Evolutionary conservation across 2,888 invertebrate genomes (phyloP).

Genomic region (Hydropsyche betteni): DNA sequence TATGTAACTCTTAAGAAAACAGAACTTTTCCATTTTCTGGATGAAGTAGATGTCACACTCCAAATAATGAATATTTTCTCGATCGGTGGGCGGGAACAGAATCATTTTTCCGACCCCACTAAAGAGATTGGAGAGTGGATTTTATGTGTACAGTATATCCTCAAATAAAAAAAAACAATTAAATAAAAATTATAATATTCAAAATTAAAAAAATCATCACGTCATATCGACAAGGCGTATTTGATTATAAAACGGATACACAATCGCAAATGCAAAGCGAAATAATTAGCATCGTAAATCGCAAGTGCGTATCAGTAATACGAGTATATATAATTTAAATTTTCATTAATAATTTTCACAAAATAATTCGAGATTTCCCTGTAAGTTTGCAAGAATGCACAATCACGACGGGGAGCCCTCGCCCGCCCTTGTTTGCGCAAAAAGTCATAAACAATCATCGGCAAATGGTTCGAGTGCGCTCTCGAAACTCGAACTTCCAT

Average conservation of each 20-base stretch:
- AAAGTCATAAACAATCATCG: constrained; percentile 38
- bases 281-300: too few species aligned
- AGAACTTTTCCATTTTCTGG: constrained; percentile 26
- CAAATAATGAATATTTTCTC: constrained; percentile 25
- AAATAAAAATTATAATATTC: too few species aligned
- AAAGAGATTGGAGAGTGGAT: not conserved
- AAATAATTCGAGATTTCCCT: not conserved
- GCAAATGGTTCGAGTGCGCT: constrained; percentile 14
- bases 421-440: constrained; percentile 10
- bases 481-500: constrained; percentile 7
- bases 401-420: constrained; percentile 9
- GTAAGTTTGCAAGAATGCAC: constrained; percentile 1
- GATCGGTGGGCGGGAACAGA: constrained; percentile 10
- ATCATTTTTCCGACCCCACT: not conserved
- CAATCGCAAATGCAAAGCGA: too few species aligned
- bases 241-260: too few species aligned
- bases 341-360: too few species aligned
- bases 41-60: constrained; percentile 10
- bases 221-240: too few species aligned
- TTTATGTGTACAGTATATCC: not conserved
- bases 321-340: too few species aligned
- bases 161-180: too few species aligned
- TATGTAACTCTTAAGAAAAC: not conserved
- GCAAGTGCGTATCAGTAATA: too few species aligned
- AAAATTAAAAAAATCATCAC: too few species aligned